Evolutionary conservation across 2,888 invertebrate species (phyloP).

Genomic region (Eudiplozoon nipponicum): DNA sequence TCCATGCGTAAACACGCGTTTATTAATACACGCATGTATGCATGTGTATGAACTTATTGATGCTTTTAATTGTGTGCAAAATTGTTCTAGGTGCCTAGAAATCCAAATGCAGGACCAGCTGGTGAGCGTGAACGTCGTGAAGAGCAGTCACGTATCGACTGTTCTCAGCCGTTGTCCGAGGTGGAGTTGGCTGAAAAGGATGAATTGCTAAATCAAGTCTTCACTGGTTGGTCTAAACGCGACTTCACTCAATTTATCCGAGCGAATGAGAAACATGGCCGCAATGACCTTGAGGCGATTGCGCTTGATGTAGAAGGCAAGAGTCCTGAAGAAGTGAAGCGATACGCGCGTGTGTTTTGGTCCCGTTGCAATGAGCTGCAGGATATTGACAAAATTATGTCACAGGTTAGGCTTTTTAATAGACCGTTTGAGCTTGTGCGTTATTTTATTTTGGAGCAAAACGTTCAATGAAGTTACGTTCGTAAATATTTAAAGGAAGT

Average conservation of each 20-base stretch:
- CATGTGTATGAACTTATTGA: too few species aligned
- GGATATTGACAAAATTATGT: conserved; percentile 82
- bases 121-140: conserved; percentile 58
- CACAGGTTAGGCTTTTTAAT: conserved; percentile 28
- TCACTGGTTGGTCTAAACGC: conserved; percentile 81
- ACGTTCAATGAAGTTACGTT: too few species aligned
- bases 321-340: conserved; percentile 59
- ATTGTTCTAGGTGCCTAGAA: too few species aligned
- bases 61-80: too few species aligned
- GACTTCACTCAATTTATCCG: conserved; percentile 95
- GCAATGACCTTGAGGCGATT: conserved; percentile 84
- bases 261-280: conserved; percentile 81
- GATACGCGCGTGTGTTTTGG: conserved; percentile 92
- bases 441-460: too few species aligned
- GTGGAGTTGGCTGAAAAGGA: conserved; percentile 69
- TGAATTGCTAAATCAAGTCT: conserved; percentile 58
- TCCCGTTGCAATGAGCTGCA: conserved; percentile 70
- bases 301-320: conserved; percentile 74
- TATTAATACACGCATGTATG: too few species aligned
- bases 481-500: too few species aligned
- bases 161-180: conserved; percentile 55
- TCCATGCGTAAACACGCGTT: too few species aligned
- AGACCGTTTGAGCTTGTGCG: too few species aligned
- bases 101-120: conserved; percentile 60
- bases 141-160: conserved; percentile 81